Conservation (phyloP, 2,113 vertebrate species). For the Bubo blakistoni region DNA sequence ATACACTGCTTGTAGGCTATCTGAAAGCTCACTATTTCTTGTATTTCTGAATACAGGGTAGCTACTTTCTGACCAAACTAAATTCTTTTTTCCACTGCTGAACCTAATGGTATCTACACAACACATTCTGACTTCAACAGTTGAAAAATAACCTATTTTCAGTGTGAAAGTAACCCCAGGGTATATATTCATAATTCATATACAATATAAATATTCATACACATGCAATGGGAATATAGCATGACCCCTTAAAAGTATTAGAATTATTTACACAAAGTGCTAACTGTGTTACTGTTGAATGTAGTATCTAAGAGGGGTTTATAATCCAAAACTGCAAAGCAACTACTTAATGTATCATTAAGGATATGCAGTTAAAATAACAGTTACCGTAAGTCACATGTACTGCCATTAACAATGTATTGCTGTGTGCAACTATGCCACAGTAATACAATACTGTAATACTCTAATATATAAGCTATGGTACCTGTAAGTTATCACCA, state of each 20-base stretch:
- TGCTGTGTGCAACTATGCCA: not conserved
- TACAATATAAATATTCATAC: constrained; percentile 48
- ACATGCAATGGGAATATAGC: not conserved
- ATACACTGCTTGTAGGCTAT: not conserved
- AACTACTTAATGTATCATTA: not conserved
- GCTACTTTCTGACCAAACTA: not conserved
- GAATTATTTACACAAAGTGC: not conserved
- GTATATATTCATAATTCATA: constrained; percentile 40
- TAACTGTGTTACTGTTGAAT: not conserved
- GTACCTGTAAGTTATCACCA: not conserved
- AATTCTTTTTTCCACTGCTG: not conserved
- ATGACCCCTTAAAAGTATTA: not conserved
- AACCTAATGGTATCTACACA: not conserved
- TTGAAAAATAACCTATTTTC: constrained; percentile 54
- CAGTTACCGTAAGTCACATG: not conserved
- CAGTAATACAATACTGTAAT: not conserved
- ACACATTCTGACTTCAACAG: not conserved
- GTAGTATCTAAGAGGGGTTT: not conserved
- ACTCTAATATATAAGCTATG: not conserved
- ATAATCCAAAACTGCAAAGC: not conserved
- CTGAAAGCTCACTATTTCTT: not conserved
- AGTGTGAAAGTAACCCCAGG: constrained; percentile 27
- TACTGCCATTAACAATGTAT: not conserved
- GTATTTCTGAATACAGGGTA: not conserved
- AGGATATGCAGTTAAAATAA: not conserved